Conservation (phyloP, 2,113 vertebrate genomes). For the Scophthalmus maximus region DNA sequence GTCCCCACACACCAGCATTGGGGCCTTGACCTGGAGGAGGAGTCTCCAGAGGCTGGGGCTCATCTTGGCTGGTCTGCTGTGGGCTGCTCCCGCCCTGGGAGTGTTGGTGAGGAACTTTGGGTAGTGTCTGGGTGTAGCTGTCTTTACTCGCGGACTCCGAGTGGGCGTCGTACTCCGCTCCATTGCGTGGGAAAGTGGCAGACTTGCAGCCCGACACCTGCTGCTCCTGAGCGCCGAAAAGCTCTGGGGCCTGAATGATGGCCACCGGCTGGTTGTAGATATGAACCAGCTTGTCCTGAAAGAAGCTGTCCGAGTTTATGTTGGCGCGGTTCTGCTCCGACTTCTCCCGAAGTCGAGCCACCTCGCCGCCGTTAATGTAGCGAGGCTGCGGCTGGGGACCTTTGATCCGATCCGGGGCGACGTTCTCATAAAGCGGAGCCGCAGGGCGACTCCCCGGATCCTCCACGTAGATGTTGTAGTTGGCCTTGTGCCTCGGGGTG, state of each 20-base stretch:
- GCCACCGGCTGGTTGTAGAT: constrained; percentile 91
- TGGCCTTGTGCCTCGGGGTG: constrained; percentile 86
- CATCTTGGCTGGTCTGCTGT: constrained; percentile 83
- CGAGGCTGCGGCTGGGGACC: constrained; percentile 73
- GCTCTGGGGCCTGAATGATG: constrained; percentile 88
- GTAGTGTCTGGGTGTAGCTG: constrained; percentile 88
- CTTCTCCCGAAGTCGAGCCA: constrained; percentile 75
- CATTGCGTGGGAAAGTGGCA: constrained; percentile 89
- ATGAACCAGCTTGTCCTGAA: constrained; percentile 89
- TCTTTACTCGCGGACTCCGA: constrained; percentile 85
- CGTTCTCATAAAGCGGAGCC: constrained; percentile 76
- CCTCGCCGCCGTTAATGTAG: constrained; percentile 80
- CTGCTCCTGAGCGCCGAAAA: constrained; percentile 87
- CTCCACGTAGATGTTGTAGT: constrained; percentile 92
- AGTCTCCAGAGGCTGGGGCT: constrained; percentile 80
- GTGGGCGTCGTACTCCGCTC: constrained; percentile 82
- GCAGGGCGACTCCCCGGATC: constrained; percentile 78
- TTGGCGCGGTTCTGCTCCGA: constrained; percentile 82
- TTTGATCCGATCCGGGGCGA: constrained; percentile 66
- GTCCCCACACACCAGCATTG: constrained; percentile 85
- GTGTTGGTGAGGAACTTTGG: constrained; percentile 88
- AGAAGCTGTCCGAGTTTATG: constrained; percentile 81
- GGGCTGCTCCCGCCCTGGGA: constrained; percentile 75
- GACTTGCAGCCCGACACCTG: constrained; percentile 85
- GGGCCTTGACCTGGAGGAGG: constrained; percentile 84